Evolutionary conservation across 2,113 vertebrate species (phyloP).

Genomic region (Oreocharis arfaki): DNA sequence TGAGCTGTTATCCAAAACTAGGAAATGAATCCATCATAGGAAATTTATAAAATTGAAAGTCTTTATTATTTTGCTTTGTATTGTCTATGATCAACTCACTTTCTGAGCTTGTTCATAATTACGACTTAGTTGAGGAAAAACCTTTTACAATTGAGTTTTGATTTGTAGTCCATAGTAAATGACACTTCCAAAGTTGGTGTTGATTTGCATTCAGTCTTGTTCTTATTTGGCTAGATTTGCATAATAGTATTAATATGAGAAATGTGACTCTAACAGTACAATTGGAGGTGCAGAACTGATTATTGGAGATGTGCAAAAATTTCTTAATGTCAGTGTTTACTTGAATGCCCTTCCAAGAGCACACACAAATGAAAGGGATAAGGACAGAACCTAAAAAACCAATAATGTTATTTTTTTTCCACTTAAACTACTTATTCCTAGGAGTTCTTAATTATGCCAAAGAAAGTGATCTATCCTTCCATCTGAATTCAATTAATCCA

Average conservation of each 20-base stretch:
- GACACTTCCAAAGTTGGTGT: neutral
- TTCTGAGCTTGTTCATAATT: neutral
- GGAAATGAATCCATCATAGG: neutral
- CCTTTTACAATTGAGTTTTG: neutral
- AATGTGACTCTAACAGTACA: neutral
- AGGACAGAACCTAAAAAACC: neutral
- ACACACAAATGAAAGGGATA: neutral
- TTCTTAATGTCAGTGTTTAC: neutral
- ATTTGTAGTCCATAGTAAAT: neutral
- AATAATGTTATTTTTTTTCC: neutral
- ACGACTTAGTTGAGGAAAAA: neutral
- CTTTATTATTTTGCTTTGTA: neutral
- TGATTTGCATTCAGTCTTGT: neutral
- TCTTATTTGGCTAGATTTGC: neutral
- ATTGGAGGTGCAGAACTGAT: neutral
- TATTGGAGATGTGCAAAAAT: neutral
- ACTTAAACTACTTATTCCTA: neutral
- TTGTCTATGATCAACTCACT: neutral
- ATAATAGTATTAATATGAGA: neutral
- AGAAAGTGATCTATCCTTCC: neutral
- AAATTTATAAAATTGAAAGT: neutral
- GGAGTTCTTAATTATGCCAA: neutral
- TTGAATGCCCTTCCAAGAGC: neutral
- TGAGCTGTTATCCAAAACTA: neutral
- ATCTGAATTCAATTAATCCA: conserved; percentile 21